Base-by-base conservation (phyloP, 2,797 vertebrate genomes). In the Apogon hyalosoma region DNA sequence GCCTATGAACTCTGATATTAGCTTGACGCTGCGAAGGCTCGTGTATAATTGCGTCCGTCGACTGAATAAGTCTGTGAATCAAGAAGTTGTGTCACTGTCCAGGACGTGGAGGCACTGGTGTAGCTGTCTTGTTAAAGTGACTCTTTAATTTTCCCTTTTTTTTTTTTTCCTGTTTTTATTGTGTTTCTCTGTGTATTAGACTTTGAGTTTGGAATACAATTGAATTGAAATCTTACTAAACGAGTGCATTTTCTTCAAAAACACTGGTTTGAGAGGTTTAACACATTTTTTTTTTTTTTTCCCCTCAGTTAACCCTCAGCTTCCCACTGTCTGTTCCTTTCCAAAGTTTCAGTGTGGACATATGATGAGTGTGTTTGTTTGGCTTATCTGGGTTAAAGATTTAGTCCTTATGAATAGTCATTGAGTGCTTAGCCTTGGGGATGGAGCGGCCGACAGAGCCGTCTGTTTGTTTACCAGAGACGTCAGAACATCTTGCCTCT, bases 351-450 rank as follows among this genome's bases (percentile, higher is more conserved):
- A 53, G 6, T 18, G 52, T 41, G 36, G 40, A 56, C 33, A 56
- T 6, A 15, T 7, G 46, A 46, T 15, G 52, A 45, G 31, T 1
- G 33, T 39, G 52, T 69, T 67, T 76, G 38, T 43, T 10, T 13
- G 41, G 18, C 28, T 52, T 82, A 69, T 87, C 82, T 85, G 48
- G 78, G 78, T 71, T 69, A 58, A 73, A 75, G 61, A 55, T 79
- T 72, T 63, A 53, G 56, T 56, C 24, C 64, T 73, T 11, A 79
- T 86, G 77, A 79, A 83, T 83, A 83, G 68, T 81, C 79, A 84
- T 67, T 51, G 60, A 73, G 71, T 24, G n/a, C 19, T 33, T 56
- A 28, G 76, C 71, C 77, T 70, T 56, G 39, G 61, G 74, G 75
- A 80, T n/a, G 49, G 38, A 33, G 66, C 16, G 6, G 36, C 74